phyloP scores from a whole-genome alignment of 2,113 vertebrate genomes.

The Otolemur garnettii region DNA sequence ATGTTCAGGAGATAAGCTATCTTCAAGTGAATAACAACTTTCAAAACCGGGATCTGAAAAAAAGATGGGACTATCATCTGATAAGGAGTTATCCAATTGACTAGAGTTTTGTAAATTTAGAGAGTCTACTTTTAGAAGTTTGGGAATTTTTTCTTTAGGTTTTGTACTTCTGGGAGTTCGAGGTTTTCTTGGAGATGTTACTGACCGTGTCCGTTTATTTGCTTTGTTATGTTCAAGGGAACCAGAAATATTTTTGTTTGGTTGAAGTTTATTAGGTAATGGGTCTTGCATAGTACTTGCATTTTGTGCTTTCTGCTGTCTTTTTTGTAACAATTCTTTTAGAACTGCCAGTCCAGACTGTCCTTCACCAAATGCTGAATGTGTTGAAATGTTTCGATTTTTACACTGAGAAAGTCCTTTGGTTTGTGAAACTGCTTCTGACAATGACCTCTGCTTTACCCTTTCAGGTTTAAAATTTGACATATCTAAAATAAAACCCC shows the following conservation, averaged over 20 bases:
- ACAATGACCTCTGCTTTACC: conserved; percentile 84
- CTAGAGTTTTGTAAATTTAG: conserved; percentile 86
- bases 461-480: conserved; percentile 87
- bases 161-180: conserved; percentile 88
- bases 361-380: conserved; percentile 88
- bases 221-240: conserved; percentile 86
- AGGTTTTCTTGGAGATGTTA: conserved; percentile 89
- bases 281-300: conserved; percentile 80
- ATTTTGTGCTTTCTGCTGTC: conserved; percentile 91
- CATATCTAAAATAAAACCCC: conserved; percentile 88
- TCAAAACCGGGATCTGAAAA: conserved; percentile 95
- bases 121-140: conserved; percentile 88
- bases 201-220: conserved; percentile 88
- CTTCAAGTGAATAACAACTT: conserved; percentile 96
- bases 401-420: conserved; percentile 87
- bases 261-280: conserved; percentile 82
- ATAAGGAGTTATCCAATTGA: conserved; percentile 86
- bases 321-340: conserved; percentile 96
- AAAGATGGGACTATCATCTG: conserved; percentile 91
- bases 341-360: conserved; percentile 95
- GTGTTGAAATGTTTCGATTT: conserved; percentile 87
- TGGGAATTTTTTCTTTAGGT: conserved; percentile 90
- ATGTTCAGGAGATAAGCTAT: conserved; percentile 97
- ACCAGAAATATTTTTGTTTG: conserved; percentile 81
- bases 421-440: conserved; percentile 86